phyloP scores from a whole-genome alignment of 2,888 invertebrate genomes.

The Phaedon cochleariae region DNA sequence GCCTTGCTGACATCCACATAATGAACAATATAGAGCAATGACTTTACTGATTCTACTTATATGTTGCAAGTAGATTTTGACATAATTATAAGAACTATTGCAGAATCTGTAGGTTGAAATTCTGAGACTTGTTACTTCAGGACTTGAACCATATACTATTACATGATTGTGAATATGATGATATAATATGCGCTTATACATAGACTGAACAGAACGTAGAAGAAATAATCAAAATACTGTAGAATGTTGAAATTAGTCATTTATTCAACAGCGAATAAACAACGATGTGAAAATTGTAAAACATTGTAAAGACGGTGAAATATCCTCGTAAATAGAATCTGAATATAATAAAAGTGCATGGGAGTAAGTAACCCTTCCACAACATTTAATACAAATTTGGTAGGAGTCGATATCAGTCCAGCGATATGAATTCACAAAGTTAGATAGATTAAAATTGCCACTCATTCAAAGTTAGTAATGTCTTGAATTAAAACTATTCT shows the following conservation, averaged over 20 bases:
- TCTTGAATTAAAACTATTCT: constrained; percentile 57
- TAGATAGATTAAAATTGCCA: neutral
- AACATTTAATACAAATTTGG: neutral
- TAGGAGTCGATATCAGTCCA: neutral
- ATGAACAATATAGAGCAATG: too few relatives aligned
- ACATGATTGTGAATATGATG: too few relatives aligned
- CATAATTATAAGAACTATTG: too few relatives aligned
- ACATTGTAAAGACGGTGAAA: constrained; percentile 1
- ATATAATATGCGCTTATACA: too few relatives aligned
- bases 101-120: too few relatives aligned
- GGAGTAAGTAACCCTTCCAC: neutral
- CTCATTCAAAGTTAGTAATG: constrained; percentile 46
- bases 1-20: too few relatives aligned
- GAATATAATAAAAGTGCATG: neutral
- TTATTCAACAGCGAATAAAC: neutral
- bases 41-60: too few relatives aligned
- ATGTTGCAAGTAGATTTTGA: too few relatives aligned
- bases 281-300: neutral
- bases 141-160: too few relatives aligned
- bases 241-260: neutral
- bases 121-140: too few relatives aligned
- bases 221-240: neutral
- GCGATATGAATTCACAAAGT: neutral
- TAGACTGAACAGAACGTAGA: too few relatives aligned
- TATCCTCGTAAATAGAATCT: neutral